phyloP scores from a whole-genome alignment of 1,140 invertebrate species.

The Polyergus mexicanus region DNA sequence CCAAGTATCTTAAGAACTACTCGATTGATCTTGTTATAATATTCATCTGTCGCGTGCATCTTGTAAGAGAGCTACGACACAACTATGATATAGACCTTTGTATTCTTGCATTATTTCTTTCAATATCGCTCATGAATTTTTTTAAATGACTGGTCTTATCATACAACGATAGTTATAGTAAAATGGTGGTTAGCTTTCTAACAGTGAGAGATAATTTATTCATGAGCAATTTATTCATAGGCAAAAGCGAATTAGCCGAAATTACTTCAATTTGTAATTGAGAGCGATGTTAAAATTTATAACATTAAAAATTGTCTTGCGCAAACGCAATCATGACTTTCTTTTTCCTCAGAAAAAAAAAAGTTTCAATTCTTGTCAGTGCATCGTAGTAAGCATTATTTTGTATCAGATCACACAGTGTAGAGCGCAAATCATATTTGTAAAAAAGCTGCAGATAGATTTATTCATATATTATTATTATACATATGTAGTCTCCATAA shows the following conservation, averaged over 20 bases:
- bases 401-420: too few species aligned
- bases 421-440: too few species aligned
- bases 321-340: conserved; percentile 23
- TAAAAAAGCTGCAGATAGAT: too few species aligned
- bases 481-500: too few species aligned
- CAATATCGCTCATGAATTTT: conserved; percentile 17
- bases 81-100: neutral
- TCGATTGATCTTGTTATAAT: conserved; percentile 43
- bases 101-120: neutral
- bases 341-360: neutral
- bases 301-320: neutral
- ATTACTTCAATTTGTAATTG: conserved; percentile 20
- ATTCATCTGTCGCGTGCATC: conserved; percentile 18
- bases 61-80: neutral
- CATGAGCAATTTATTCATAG: neutral
- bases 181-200: neutral
- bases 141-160: neutral
- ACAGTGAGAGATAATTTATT: neutral
- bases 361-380: too few species aligned
- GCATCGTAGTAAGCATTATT: too few species aligned
- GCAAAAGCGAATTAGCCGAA: neutral
- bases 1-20: conserved; percentile 26
- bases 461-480: too few species aligned
- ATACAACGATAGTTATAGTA: neutral
- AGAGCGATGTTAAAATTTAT: neutral